phyloP scores from a whole-genome alignment of 2,888 invertebrate species.

The Thera obeliscata region DNA sequence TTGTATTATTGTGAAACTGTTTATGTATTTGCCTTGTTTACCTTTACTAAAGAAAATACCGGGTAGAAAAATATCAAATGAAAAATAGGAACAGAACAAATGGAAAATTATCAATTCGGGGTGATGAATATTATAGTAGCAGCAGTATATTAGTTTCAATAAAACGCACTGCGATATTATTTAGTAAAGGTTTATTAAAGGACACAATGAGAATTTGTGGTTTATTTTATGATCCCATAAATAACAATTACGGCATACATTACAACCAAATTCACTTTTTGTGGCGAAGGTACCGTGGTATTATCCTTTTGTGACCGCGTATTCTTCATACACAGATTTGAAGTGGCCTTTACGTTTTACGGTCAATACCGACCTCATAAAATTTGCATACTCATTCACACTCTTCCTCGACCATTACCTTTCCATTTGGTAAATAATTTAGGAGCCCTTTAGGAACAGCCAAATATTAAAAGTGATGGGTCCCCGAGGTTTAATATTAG shows the following conservation, averaged over 20 bases:
- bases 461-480: slow-evolving; percentile 85
- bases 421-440: slow-evolving; percentile 85
- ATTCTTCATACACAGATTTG: slow-evolving; percentile 70
- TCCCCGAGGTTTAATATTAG: slow-evolving; percentile 84
- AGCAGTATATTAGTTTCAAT: slow-evolving; percentile 32
- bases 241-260: slow-evolving; percentile 58
- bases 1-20: not conserved
- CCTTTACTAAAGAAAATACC: no score
- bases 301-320: slow-evolving; percentile 53
- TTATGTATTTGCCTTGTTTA: no score
- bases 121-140: slow-evolving; percentile 5
- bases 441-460: slow-evolving; percentile 81
- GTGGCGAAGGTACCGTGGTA: slow-evolving; percentile 40
- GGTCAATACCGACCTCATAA: slow-evolving; percentile 75
- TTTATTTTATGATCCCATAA: slow-evolving; percentile 52
- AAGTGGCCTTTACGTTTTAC: slow-evolving; percentile 67
- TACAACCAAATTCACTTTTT: slow-evolving; percentile 67
- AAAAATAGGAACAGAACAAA: not conserved
- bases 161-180: slow-evolving; percentile 31
- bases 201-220: slow-evolving; percentile 38
- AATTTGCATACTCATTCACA: slow-evolving; percentile 83
- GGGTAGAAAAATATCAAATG: no score
- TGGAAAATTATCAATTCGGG: not conserved
- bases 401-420: slow-evolving; percentile 82
- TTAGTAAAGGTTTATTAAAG: slow-evolving; percentile 30